These are phyloP conservation scores for Shargacucullia verbasci DNA, from an alignment of 2,888 invertebrate species.

Conservation along the genomic window DNA sequence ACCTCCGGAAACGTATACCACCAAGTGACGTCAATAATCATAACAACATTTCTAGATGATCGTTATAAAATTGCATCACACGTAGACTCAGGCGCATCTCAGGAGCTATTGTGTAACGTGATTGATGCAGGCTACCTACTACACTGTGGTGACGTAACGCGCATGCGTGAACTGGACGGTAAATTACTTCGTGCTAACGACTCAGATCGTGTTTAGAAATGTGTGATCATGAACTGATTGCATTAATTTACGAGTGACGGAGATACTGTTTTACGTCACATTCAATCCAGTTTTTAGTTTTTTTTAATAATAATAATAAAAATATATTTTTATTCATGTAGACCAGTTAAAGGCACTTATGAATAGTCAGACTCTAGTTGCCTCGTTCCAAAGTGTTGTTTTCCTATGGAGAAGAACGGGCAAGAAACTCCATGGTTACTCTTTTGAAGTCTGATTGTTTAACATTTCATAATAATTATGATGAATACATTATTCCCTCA, in stretches of 20 bases:
- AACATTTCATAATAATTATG: too few species aligned
- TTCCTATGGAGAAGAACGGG: too few species aligned
- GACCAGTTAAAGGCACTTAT: too few species aligned
- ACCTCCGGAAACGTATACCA: background rate
- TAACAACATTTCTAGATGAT: conserved; percentile 27
- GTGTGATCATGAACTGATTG: conserved; percentile 43
- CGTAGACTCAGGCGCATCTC: conserved; percentile 28
- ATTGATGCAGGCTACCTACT: conserved; percentile 36
- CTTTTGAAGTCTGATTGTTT: too few species aligned
- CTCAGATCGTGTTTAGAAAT: conserved; percentile 26
- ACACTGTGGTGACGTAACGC: conserved; percentile 31
- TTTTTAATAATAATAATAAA: too few species aligned
- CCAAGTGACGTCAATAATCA: background rate
- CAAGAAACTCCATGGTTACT: too few species aligned
- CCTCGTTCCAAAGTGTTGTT: too few species aligned
- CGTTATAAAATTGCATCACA: conserved; percentile 34
- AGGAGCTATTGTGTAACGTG: conserved; percentile 41
- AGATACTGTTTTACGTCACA: conserved; percentile 20
- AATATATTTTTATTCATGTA: too few species aligned
- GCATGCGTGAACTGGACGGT: conserved; percentile 13
- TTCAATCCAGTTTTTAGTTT: background rate
- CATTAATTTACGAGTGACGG: conserved; percentile 25
- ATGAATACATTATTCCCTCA: too few species aligned
- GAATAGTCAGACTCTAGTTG: too few species aligned
- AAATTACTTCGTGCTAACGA: conserved; percentile 30